phyloP scores from a whole-genome alignment of 2,888 invertebrate genomes.

The Drosophila histrio region DNA sequence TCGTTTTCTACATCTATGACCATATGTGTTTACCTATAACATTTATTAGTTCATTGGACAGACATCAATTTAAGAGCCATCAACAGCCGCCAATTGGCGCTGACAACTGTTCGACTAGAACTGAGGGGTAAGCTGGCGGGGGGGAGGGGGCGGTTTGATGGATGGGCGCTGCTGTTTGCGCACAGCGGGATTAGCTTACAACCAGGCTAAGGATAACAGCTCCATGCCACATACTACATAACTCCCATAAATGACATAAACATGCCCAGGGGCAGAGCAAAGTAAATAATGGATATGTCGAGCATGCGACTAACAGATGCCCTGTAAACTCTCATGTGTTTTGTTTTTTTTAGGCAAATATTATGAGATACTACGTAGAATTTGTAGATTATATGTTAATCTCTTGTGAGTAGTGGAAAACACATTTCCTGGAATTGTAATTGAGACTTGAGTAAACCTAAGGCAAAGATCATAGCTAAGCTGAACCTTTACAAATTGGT shows the following conservation, averaged over 20 bases:
- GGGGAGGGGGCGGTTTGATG: conserved; percentile 22
- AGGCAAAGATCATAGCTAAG: too few relatives aligned
- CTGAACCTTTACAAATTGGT: too few relatives aligned
- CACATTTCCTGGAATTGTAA: neutral
- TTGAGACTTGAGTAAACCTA: neutral
- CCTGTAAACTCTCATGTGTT: conserved; percentile 7
- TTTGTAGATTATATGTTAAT: neutral
- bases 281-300: conserved; percentile 19
- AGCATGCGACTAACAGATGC: conserved; percentile 20
- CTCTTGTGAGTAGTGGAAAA: neutral
- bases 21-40: conserved; percentile 74
- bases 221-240: conserved; percentile 24
- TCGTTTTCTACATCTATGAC: conserved; percentile 9
- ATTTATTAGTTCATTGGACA: conserved; percentile 77
- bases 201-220: conserved; percentile 49
- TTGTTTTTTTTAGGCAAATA: neutral
- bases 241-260: conserved; percentile 32
- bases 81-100: conserved; percentile 63
- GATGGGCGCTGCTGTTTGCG: conserved; percentile 56
- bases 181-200: conserved; percentile 68
- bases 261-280: conserved; percentile 26
- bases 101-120: conserved; percentile 48
- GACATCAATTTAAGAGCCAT: conserved; percentile 71
- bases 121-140: neutral
- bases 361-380: neutral